phyloP scores from a whole-genome alignment of 2,797 vertebrate genomes.

The Myotis pilosus region DNA sequence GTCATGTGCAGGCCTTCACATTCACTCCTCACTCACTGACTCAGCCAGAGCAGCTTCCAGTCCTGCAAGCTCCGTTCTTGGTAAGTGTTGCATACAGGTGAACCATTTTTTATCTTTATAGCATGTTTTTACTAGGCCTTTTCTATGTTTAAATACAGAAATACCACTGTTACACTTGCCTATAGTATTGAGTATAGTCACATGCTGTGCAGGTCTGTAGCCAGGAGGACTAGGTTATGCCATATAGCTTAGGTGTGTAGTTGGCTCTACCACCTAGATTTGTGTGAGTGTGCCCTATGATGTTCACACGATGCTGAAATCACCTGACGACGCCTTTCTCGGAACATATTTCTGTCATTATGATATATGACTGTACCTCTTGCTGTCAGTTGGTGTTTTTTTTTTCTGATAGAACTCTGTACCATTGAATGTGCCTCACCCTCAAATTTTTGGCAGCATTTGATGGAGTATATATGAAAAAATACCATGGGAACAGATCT shows the following conservation, averaged over 20 bases:
- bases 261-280: neutral
- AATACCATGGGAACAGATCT: neutral
- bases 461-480: neutral
- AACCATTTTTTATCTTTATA: neutral
- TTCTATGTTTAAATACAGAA: neutral
- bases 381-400: neutral
- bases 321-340: neutral
- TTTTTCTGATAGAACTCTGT: neutral
- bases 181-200: neutral
- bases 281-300: neutral
- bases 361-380: neutral
- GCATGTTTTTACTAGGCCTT: neutral
- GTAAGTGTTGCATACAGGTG: neutral
- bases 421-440: neutral
- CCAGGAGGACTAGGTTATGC: too few relatives aligned
- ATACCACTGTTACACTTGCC: neutral
- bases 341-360: neutral
- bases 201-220: neutral
- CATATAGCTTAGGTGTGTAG: neutral
- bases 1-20: neutral
- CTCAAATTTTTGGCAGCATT: neutral
- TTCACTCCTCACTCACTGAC: neutral
- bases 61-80: neutral
- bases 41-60: neutral
- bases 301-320: neutral